Evolutionary conservation across 2,113 vertebrate genomes (phyloP).

Genomic region (Andinoacara biseriatus): DNA sequence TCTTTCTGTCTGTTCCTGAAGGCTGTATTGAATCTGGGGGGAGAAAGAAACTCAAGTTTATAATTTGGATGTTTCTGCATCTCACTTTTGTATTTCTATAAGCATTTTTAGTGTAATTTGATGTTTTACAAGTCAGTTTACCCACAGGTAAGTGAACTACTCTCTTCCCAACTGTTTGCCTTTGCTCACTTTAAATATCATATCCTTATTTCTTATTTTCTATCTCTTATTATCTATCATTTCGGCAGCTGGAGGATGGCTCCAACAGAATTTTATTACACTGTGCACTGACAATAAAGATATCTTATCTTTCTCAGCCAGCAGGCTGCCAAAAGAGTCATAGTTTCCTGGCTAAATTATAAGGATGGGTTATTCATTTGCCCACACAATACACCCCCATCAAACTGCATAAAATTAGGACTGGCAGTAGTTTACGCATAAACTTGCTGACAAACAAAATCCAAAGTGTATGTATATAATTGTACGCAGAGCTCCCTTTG

Average conservation of each 20-base stretch:
- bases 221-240: no score
- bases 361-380: neutral
- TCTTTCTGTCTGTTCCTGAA: neutral
- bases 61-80: neutral
- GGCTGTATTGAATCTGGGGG: no score
- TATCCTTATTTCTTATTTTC: no score
- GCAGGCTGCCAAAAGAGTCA: no score
- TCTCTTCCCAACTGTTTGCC: no score
- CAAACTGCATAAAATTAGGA: neutral
- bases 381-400: no score
- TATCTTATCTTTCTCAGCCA: neutral
- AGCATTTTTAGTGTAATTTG: neutral
- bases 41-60: neutral
- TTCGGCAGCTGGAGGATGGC: no score
- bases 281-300: no score
- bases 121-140: neutral
- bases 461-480: neutral
- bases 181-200: no score
- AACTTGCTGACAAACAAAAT: neutral
- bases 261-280: no score
- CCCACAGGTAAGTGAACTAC: no score
- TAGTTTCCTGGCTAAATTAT: neutral
- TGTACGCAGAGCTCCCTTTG: neutral
- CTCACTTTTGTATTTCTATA: neutral
- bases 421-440: neutral